phyloP scores from a whole-genome alignment of 2,888 invertebrate species.

The Caradrina kadenii region DNA sequence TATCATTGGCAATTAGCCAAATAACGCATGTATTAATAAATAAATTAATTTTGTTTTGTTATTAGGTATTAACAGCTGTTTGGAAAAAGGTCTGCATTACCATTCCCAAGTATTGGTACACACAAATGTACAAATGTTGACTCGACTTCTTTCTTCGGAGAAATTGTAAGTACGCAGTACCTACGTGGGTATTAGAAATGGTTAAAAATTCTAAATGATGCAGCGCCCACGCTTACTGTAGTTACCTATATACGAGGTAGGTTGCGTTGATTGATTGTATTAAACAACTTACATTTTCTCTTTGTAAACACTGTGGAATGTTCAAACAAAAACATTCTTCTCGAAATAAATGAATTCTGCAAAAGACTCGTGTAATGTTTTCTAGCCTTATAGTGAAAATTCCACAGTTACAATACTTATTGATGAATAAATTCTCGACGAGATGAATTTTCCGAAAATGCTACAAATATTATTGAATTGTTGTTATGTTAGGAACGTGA shows the following conservation, averaged over 20 bases:
- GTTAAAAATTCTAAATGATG: constrained; percentile 58
- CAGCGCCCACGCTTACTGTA: constrained; percentile 52
- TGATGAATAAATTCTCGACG: constrained; percentile 9
- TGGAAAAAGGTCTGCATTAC: constrained; percentile 29
- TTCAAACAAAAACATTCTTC: constrained; percentile 19
- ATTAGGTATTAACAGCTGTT: constrained; percentile 36
- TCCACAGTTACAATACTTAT: not conserved
- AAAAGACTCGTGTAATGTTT: not conserved
- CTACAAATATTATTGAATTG: not conserved
- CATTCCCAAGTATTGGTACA: constrained; percentile 39
- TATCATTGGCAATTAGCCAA: constrained; percentile 43
- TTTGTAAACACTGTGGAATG: constrained; percentile 5
- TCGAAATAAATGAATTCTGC: not conserved
- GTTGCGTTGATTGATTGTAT: constrained; percentile 54
- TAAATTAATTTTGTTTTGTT: constrained; percentile 28
- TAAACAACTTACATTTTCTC: constrained; percentile 44
- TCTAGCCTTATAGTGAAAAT: constrained; percentile 9
- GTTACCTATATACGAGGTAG: constrained; percentile 37
- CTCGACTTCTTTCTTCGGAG: constrained; percentile 63
- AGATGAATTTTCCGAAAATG: not conserved
- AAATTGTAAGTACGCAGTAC: constrained; percentile 57
- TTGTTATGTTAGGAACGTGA: not conserved
- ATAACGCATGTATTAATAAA: constrained; percentile 20
- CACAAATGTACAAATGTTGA: constrained; percentile 49
- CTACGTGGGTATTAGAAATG: constrained; percentile 64